Conservation (phyloP, 2,888 invertebrate genomes). For the Diplazon laetatorius region DNA sequence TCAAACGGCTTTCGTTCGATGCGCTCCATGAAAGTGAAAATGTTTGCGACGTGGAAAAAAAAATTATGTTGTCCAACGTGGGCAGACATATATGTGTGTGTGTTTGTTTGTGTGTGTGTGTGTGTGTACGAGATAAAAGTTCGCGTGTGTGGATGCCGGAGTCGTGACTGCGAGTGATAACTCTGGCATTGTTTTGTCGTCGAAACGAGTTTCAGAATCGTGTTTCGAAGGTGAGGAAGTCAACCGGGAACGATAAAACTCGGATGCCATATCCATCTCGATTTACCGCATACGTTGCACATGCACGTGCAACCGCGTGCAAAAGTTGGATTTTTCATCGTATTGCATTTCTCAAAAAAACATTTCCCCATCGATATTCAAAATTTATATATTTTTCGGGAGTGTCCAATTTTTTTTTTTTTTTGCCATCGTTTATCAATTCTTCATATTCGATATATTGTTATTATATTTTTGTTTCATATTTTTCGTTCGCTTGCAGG, state of each 20-base stretch:
- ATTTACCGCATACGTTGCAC: too few relatives aligned
- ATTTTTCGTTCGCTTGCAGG: conserved; percentile 85
- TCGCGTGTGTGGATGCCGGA: neutral
- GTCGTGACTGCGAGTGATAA: conserved; percentile 47
- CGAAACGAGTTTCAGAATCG: conserved; percentile 32
- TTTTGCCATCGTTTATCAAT: too few relatives aligned
- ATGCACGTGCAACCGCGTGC: too few relatives aligned
- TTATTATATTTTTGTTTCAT: conserved; percentile 4
- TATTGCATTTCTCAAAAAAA: too few relatives aligned
- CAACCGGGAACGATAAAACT: conserved; percentile 9
- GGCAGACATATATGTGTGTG: conserved; percentile 24
- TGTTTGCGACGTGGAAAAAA: conserved; percentile 34
- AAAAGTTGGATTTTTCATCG: too few relatives aligned
- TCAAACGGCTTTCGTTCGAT: too few relatives aligned
- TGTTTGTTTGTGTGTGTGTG: conserved; percentile 14
- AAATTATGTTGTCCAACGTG: conserved; percentile 15
- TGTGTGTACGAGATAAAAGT: too few relatives aligned
- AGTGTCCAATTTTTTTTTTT: too few relatives aligned
- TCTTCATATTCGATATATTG: too few relatives aligned
- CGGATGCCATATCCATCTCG: conserved; percentile 20
- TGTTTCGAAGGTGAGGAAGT: conserved; percentile 28
- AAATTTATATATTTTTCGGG: too few relatives aligned
- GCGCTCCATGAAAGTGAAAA: conserved; percentile 53
- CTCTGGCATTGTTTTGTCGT: conserved; percentile 43
- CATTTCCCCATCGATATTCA: too few relatives aligned